Evolutionary conservation across 2,113 vertebrate species (phyloP), one percentile per base, ranked within the genome.

Genomic region (Platysternon megacephalum): DNA sequence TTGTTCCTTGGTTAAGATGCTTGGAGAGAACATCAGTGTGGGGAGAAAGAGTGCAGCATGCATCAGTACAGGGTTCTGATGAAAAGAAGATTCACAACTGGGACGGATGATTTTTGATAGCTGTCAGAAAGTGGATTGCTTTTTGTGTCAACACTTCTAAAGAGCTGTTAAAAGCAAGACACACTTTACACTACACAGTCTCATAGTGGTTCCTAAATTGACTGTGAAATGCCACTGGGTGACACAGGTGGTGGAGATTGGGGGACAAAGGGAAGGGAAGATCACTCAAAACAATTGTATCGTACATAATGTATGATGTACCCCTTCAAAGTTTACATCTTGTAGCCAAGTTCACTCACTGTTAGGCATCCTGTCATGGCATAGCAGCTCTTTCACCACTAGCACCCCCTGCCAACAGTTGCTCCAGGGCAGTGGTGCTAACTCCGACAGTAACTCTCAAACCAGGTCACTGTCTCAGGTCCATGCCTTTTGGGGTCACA

Each of bases 121-220:
- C 8, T 44, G 49, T 52, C 52, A n/a, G 79, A 53, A 53, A 81
- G 49, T n/a, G 22, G 35, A 52, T 81, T 53, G 32, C 49, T n/a
- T 82, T 16, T 42, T 17, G 12, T 55, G 52, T 42, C 52, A 42
- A 52, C 22, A 56, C 39, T 29, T 74, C 51, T 44, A 11, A 79
- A 16, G 5, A 35, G 14, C 58, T 88, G 55, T 84, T 79, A 80
- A 76, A 87, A 92, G 22, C 52, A 82, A 49, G 29, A 52, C 22
- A 8, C 7, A 22, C 39, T 26, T 78, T 56, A 39, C 1, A 0
- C 51, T 35, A 85, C 6, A 35, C 0, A 0, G 32, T 82, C 58
- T 46, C 26, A 39, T 9, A 44, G 10, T 46, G 35, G 53, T 72
- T 55, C 42, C 49, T 78, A 55, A 11, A 9, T 6, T 29, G 24